A percentile compares a stretch with the other conserved stretches of the same genome.
phyloP scores from a whole-genome alignment of 2,888 invertebrate species.

The Malthinus flaveolus region DNA sequence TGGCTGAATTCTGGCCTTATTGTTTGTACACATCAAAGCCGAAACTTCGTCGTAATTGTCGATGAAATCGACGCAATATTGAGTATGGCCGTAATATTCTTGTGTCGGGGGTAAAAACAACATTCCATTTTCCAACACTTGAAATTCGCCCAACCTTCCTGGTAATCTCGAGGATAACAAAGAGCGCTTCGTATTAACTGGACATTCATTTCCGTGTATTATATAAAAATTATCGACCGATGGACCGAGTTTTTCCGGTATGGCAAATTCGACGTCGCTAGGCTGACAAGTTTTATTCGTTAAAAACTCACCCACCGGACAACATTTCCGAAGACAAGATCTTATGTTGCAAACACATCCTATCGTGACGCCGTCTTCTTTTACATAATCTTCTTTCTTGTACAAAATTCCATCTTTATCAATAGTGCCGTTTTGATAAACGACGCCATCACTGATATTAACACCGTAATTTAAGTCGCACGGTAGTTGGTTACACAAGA shows the following conservation, averaged over 20 bases:
- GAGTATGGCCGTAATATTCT: not conserved
- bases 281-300: slow-evolving; percentile 16
- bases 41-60: slow-evolving; percentile 9
- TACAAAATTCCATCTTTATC: slow-evolving; percentile 2
- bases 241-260: not conserved
- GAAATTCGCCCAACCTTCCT: slow-evolving; percentile 4
- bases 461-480: not conserved
- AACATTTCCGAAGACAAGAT: slow-evolving; percentile 20
- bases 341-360: slow-evolving; percentile 14
- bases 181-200: not conserved
- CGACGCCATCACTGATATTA: not conserved
- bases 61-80: slow-evolving; percentile 24
- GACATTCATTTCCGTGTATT: slow-evolving; percentile 8
- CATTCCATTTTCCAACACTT: slow-evolving; percentile 1
- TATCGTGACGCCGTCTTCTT: not conserved
- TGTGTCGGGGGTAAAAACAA: not conserved
- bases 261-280: not conserved
- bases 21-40: slow-evolving; percentile 8
- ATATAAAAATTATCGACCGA: not conserved
- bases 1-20: not conserved
- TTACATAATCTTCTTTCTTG: not conserved
- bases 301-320: slow-evolving; percentile 14
- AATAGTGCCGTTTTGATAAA: not conserved
- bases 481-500: not conserved
- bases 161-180: not conserved